phyloP scores from a whole-genome alignment of 2,797 vertebrate genomes.

The Momotus momota region DNA sequence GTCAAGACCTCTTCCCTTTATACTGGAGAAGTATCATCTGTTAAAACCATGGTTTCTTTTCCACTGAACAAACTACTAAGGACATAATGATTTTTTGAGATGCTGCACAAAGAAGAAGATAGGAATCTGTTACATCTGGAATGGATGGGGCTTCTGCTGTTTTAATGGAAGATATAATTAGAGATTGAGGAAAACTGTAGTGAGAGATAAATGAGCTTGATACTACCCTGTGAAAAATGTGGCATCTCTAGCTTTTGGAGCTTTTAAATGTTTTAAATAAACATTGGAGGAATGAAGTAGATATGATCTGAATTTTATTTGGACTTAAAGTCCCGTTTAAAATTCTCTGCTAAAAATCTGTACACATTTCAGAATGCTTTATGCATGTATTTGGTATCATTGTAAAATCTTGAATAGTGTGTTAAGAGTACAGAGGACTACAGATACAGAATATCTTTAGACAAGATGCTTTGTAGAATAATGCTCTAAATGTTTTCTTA shows the following conservation, averaged over 20 bases:
- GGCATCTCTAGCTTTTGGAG: not conserved
- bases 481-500: not conserved
- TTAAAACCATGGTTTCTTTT: not conserved
- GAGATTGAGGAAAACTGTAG: not conserved
- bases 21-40: constrained; percentile 4
- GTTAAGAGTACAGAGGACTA: not conserved
- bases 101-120: not conserved
- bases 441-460: not conserved
- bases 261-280: not conserved
- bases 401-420: not conserved
- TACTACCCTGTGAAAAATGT: not conserved
- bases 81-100: not conserved
- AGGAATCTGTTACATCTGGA: not conserved
- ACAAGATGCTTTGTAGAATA: not conserved
- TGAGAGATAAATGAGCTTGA: not conserved
- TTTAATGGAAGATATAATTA: not conserved
- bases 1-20: constrained; percentile 39
- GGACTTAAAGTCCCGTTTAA: not conserved
- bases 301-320: not conserved
- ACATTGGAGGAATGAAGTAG: not conserved
- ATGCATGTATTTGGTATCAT: not conserved
- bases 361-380: not conserved
- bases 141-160: not conserved
- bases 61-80: not conserved
- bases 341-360: not conserved